These are phyloP conservation scores for Danio choprae DNA, from an alignment of 2,797 vertebrate genomes.

Conservation along the genomic window DNA sequence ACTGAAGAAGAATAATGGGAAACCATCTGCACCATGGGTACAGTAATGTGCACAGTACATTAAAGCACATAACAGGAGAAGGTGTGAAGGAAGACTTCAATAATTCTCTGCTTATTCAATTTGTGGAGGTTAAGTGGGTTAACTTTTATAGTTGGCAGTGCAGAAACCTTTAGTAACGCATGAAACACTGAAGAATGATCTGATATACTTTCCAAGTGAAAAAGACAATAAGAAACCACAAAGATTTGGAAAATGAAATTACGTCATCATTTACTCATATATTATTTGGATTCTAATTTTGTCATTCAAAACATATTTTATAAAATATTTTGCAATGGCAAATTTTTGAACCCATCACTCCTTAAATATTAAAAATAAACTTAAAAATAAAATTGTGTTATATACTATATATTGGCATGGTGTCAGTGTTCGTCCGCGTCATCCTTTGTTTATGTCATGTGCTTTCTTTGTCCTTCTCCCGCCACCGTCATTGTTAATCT, in stretches of 20 bases:
- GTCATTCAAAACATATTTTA: not conserved
- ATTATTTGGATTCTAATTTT: conserved; percentile 6
- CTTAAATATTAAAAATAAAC: conserved; percentile 25
- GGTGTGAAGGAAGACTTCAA: conserved; percentile 16
- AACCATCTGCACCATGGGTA: not conserved
- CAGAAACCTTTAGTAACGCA: conserved; percentile 3
- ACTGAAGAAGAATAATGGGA: conserved; percentile 12
- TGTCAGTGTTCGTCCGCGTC: too few relatives aligned
- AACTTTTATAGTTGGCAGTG: conserved; percentile 3
- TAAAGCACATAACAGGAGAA: conserved; percentile 14
- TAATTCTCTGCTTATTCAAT: conserved; percentile 36
- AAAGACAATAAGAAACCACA: not conserved
- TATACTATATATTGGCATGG: too few relatives aligned
- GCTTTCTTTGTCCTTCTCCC: too few relatives aligned
- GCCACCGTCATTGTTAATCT: too few relatives aligned
- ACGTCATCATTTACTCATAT: not conserved
- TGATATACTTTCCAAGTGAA: not conserved
- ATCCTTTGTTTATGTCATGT: too few relatives aligned
- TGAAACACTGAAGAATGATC: not conserved
- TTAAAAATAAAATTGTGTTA: too few relatives aligned
- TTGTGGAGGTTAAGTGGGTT: conserved; percentile 21
- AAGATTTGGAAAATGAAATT: not conserved
- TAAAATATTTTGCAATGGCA: not conserved
- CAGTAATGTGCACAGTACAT: conserved; percentile 7
- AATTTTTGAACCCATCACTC: not conserved